Evolutionary conservation across 1,140 invertebrate genomes (phyloP).

Genomic region (Eubasilissa regina): DNA sequence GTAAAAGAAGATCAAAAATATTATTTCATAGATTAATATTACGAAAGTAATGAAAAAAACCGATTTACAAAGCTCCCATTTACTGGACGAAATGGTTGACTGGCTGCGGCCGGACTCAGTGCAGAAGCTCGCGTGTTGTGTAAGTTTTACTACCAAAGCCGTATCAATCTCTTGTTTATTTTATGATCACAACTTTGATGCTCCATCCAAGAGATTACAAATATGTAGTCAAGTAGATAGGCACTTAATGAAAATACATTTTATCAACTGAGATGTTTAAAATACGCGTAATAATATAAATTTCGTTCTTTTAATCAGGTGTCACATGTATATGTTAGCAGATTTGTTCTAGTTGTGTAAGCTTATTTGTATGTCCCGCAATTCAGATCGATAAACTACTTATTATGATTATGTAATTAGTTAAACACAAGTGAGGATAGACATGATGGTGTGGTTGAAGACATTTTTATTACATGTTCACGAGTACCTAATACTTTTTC

Average conservation of each 20-base stretch:
- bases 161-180: conserved; percentile 59
- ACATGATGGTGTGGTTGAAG: no score
- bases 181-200: conserved; percentile 57
- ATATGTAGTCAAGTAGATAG: conserved; percentile 2
- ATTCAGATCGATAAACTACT: no score
- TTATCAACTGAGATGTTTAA: background rate
- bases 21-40: no score
- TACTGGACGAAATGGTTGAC: background rate
- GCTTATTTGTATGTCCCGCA: no score
- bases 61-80: background rate
- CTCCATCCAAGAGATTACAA: background rate
- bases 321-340: background rate
- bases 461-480: no score
- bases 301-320: background rate
- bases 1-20: no score
- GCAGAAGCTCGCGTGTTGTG: conserved; percentile 37
- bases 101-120: background rate
- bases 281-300: background rate
- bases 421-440: no score
- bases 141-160: conserved; percentile 53
- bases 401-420: no score
- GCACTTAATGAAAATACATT: conserved; percentile 21
- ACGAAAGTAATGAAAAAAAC: no score
- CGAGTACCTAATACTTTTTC: no score
- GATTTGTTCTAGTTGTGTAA: background rate